Percentiles rank a stretch among this genome's conserved stretches.
Evolutionary conservation across 2,797 vertebrate genomes (phyloP).

Genomic region (Paratrypauchen microcephalus): DNA sequence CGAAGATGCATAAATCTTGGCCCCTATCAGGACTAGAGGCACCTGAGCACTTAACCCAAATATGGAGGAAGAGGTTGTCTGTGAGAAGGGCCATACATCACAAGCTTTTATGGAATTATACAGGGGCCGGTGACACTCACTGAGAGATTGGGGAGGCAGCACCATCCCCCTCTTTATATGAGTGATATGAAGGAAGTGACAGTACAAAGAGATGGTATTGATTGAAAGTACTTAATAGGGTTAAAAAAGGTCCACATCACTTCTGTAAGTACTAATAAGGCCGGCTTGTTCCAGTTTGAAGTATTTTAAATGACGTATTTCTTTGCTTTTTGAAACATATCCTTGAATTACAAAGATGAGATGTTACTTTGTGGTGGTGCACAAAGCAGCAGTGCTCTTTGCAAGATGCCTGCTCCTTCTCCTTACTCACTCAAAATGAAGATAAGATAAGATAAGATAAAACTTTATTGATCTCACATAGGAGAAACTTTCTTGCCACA

Average conservation of each 20-base stretch:
- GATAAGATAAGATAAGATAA: no score
- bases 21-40: constrained; percentile 20
- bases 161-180: constrained; percentile 8
- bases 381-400: no score
- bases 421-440: no score
- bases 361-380: no score
- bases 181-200: not conserved
- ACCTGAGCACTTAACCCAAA: constrained; percentile 40
- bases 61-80: constrained; percentile 30
- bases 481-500: no score
- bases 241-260: not conserved
- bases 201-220: not conserved
- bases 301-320: not conserved
- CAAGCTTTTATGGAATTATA: constrained; percentile 49
- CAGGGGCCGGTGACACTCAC: constrained; percentile 35
- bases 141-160: constrained; percentile 24
- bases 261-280: not conserved
- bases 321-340: no score
- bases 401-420: no score
- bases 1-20: constrained; percentile 21
- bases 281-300: not conserved
- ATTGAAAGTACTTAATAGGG: not conserved
- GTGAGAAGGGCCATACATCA: constrained; percentile 23
- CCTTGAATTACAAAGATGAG: no score
- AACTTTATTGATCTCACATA: no score